Percentiles rank a stretch among this genome's conserved stretches.
Conservation (phyloP, 2,113 vertebrate species). For the Naja naja region DNA sequence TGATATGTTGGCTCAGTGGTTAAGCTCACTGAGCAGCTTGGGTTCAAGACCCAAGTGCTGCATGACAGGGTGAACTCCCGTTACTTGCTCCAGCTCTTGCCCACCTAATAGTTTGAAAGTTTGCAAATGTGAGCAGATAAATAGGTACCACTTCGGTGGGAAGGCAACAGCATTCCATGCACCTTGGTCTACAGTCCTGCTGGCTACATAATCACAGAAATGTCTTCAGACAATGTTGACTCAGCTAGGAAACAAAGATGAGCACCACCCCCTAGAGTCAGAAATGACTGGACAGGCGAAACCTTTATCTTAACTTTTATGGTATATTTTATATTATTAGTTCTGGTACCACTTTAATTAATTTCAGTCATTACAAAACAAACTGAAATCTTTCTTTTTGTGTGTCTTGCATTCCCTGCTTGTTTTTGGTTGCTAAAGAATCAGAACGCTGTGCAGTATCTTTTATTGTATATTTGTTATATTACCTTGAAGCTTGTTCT, state of each 20-base stretch:
- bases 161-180: too few relatives aligned
- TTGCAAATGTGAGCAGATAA: too few relatives aligned
- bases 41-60: not conserved
- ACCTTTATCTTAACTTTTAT: not conserved
- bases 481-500: rapidly evolving
- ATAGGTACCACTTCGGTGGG: too few relatives aligned
- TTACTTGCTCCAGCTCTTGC: not conserved
- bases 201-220: too few relatives aligned
- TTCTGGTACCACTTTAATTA: conserved; percentile 5
- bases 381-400: conserved; percentile 1
- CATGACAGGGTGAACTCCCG: not conserved
- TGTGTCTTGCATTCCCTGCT: not conserved
- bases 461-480: not conserved
- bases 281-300: not conserved
- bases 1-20: not conserved
- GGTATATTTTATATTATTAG: not conserved
- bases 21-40: not conserved
- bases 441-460: not conserved
- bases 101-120: not conserved
- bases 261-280: not conserved
- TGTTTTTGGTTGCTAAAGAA: not conserved
- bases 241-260: not conserved
- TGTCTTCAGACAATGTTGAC: too few relatives aligned
- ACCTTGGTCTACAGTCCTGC: too few relatives aligned
- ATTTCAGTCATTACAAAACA: not conserved